Evolutionary conservation across 1,140 invertebrate species (phyloP), one percentile per base, ranked within the genome.

Genomic region (Battus philenor): DNA sequence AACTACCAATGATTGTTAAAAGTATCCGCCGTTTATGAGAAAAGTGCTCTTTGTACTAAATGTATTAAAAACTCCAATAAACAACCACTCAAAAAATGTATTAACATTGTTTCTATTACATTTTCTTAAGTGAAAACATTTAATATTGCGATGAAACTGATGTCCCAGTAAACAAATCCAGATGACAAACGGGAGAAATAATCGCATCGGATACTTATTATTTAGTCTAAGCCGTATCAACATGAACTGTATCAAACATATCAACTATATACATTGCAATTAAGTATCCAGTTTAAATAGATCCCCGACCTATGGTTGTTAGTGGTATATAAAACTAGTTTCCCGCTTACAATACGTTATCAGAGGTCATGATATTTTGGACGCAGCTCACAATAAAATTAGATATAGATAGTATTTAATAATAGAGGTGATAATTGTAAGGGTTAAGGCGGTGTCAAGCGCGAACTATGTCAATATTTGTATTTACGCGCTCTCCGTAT

Each of bases 401-500:
- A 63, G 68, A 74, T 64, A 33, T 36, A 60, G 65, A 72, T 73
- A 66, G 16, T 47, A 57, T 56, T 50, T 64, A 74, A 80, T 71
- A 79, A 75, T 77, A 72, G 60, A 62, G 57, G 52, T 63, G 64
- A 71, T 72, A 70, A 61, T 59, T 34, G 29, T 53, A 66, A 52
- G 64, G 75, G 75, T 79, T 74, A 77, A 82, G 73, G 71, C 60
- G 59, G 51, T 68, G 71, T 77, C 73, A 69, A 26, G 31, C 41
- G 39, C 22, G 55, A 69, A 63, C 59, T 67, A 60, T 73, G 77
- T 81, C 68, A 81, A 81, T 79, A 81, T 74, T 75, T 75, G 55
- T 68, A 61, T 66, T 68, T 56, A 54, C 58, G 39, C 38, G 24
- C 17, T 54, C 24, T 27, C 29, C 34, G 33, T 67, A 59, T 68